Percentiles rank a stretch among this genome's conserved stretches.
phyloP scores from a whole-genome alignment of 1,140 invertebrate genomes.

The Hylaeus anthracinus region DNA sequence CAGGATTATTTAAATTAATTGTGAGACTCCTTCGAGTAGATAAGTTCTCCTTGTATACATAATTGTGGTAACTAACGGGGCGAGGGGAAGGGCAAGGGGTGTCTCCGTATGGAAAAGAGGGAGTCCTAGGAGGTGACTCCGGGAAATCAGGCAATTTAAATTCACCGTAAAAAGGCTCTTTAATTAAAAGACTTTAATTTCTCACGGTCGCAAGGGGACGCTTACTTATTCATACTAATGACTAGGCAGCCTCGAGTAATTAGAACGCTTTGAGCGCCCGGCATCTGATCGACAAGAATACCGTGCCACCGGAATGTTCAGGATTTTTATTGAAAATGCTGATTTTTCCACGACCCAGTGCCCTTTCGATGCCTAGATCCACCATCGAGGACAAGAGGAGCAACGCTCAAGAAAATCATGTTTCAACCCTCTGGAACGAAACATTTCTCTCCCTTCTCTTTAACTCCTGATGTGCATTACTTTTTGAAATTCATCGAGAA shows the following conservation, averaged over 20 bases:
- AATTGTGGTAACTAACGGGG: slow-evolving; percentile 16
- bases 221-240: slow-evolving; percentile 78
- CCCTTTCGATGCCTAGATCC: background rate
- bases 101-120: slow-evolving; percentile 13
- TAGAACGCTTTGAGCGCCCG: slow-evolving; percentile 49
- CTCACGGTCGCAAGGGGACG: slow-evolving; percentile 60
- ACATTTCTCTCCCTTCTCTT: background rate
- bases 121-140: slow-evolving; percentile 37
- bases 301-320: slow-evolving; percentile 16
- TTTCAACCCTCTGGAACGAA: too few relatives aligned
- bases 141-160: slow-evolving; percentile 79
- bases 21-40: slow-evolving; percentile 30
- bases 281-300: slow-evolving; percentile 42
- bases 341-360: background rate
- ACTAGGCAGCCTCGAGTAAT: slow-evolving; percentile 63
- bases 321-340: slow-evolving; percentile 26
- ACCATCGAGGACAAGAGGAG: background rate
- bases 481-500: background rate
- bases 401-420: background rate
- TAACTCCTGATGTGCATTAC: too few relatives aligned
- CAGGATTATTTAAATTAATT: slow-evolving; percentile 63
- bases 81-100: background rate
- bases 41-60: slow-evolving; percentile 46
- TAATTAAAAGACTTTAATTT: slow-evolving; percentile 78
- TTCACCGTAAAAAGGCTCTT: slow-evolving; percentile 76